Evolutionary conservation across 2,888 invertebrate genomes (phyloP).

Genomic region (Cheilosia scutellata): DNA sequence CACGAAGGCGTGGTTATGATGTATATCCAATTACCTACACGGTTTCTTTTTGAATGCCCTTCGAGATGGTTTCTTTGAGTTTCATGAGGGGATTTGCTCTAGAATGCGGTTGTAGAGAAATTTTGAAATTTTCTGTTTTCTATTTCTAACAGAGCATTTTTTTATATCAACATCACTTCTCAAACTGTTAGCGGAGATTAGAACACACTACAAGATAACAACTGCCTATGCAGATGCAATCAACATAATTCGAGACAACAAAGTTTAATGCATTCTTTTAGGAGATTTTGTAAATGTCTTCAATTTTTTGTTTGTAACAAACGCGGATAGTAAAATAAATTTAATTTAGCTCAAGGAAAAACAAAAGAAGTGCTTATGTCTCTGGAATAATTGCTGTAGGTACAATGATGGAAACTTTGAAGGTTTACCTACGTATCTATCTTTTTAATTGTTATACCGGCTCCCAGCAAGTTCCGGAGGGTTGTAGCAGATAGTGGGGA

Average conservation of each 20-base stretch:
- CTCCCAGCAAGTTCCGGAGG: too few relatives aligned
- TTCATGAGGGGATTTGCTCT: neutral
- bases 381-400: too few relatives aligned
- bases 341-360: too few relatives aligned
- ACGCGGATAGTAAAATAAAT: too few relatives aligned
- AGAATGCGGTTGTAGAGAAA: too few relatives aligned
- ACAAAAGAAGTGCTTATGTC: too few relatives aligned
- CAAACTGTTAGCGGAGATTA: constrained; percentile 39
- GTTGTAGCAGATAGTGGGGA: too few relatives aligned
- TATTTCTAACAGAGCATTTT: neutral
- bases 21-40: constrained; percentile 46
- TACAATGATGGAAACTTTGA: too few relatives aligned
- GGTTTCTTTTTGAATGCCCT: constrained; percentile 17
- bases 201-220: neutral
- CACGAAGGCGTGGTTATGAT: constrained; percentile 72
- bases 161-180: neutral
- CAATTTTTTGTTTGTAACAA: neutral
- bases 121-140: neutral
- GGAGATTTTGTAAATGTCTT: neutral
- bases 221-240: neutral
- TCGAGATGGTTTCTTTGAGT: neutral
- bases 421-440: too few relatives aligned
- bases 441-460: too few relatives aligned
- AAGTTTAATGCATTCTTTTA: neutral
- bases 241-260: neutral